Evolutionary conservation across 2,888 invertebrate species (phyloP).

Genomic region (Athalia rosae): DNA sequence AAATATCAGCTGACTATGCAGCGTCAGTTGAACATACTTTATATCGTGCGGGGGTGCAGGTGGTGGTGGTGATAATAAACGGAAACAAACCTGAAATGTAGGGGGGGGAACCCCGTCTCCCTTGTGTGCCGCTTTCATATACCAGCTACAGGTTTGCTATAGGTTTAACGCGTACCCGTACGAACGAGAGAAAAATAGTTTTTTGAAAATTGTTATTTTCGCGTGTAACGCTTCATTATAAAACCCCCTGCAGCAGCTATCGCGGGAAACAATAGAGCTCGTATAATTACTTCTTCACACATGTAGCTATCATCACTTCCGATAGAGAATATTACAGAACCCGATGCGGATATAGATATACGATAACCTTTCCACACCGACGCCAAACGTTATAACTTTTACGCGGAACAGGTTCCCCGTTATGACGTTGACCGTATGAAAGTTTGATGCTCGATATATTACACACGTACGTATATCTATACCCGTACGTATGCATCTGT

Average conservation of each 20-base stretch:
- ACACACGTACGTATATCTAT: no score
- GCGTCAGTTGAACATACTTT: neutral
- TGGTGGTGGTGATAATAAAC: constrained; percentile 20
- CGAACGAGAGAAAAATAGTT: constrained; percentile 21
- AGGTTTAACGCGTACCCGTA: neutral
- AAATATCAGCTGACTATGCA: constrained; percentile 20
- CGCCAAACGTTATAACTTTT: constrained; percentile 27
- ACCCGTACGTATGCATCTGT: neutral
- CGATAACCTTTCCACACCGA: neutral
- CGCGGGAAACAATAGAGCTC: constrained; percentile 11
- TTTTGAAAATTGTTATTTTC: constrained; percentile 33
- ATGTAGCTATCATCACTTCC: neutral
- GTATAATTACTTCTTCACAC: constrained; percentile 25
- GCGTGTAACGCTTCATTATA: constrained; percentile 34
- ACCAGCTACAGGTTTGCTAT: neutral
- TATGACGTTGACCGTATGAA: constrained; percentile 26
- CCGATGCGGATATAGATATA: no score
- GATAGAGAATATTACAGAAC: neutral
- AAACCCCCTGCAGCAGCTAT: neutral
- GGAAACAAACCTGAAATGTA: neutral
- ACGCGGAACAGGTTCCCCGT: neutral
- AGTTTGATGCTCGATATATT: constrained; percentile 9
- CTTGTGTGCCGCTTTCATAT: no score
- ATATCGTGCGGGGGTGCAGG: no score
- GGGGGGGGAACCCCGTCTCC: no score